Conservation (phyloP, 2,797 vertebrate genomes). For the Halcyon leucocephala region DNA sequence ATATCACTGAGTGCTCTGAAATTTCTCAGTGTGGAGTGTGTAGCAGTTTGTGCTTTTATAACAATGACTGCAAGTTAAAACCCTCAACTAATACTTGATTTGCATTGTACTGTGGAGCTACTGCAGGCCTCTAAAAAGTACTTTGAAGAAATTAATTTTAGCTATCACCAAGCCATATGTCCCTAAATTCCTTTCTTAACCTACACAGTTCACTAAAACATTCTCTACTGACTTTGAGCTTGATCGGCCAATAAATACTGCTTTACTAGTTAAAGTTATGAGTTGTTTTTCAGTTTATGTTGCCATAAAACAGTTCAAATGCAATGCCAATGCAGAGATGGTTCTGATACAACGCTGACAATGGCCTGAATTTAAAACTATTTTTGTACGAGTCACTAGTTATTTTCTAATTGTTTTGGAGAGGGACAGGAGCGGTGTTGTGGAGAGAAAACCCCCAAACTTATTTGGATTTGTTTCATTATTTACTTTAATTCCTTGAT, state of each 20-base stretch:
- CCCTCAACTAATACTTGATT: not conserved
- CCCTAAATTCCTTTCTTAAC: conserved; percentile 27
- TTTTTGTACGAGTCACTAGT: not conserved
- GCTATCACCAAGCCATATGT: not conserved
- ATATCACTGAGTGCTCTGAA: not conserved
- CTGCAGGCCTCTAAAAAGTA: conserved; percentile 36
- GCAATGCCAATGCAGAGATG: not conserved
- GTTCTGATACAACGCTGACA: not conserved
- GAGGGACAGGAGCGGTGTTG: too few relatives aligned
- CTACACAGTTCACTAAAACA: not conserved
- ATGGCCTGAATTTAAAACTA: not conserved
- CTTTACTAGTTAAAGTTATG: conserved; percentile 34
- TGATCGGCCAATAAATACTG: conserved; percentile 34
- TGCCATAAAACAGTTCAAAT: conserved; percentile 28
- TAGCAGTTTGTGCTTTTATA: not conserved
- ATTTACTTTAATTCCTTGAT: not conserved
- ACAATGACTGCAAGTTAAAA: not conserved
- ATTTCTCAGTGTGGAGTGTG: not conserved
- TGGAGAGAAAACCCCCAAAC: rapidly evolving
- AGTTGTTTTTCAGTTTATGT: conserved; percentile 53
- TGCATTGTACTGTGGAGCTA: not conserved
- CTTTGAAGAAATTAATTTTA: conserved; percentile 36
- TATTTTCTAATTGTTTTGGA: not conserved
- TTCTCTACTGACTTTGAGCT: conserved; percentile 17
- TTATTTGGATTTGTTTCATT: not conserved